Evolutionary conservation across 53 echinoderm and acorn worm genomes (phyloP).

Genomic region (Astropecten irregularis): DNA sequence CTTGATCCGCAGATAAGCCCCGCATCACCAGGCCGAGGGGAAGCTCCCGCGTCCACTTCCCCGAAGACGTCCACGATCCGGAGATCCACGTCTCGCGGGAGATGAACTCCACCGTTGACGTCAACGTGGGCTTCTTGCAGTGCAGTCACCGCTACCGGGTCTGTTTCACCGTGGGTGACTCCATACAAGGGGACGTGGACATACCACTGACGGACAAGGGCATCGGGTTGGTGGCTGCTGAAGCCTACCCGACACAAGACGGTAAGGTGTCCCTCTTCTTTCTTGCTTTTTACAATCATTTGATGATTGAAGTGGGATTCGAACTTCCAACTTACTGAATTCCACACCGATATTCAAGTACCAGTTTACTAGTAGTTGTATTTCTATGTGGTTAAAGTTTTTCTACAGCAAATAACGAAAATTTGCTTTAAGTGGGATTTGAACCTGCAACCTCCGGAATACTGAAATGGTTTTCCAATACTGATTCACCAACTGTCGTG

Average conservation of each 20-base stretch:
- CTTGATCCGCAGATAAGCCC: slow-evolving; percentile 29
- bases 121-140: slow-evolving; percentile 91
- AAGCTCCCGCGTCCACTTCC: slow-evolving; percentile 90
- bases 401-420: too few relatives aligned
- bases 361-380: too few relatives aligned
- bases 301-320: too few relatives aligned
- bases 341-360: too few relatives aligned
- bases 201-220: slow-evolving; percentile 24
- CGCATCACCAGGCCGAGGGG: slow-evolving; percentile 69
- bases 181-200: slow-evolving; percentile 47
- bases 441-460: too few relatives aligned
- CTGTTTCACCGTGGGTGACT: slow-evolving; percentile 48
- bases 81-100: slow-evolving; percentile 82
- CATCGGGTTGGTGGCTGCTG: slow-evolving; percentile 2
- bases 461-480: too few relatives aligned
- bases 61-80: slow-evolving; percentile 91
- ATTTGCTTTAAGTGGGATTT: too few relatives aligned
- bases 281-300: too few relatives aligned
- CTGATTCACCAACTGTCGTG: too few relatives aligned
- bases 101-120: slow-evolving; percentile 71
- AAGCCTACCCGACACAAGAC: slow-evolving; percentile 30
- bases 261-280: too few relatives aligned
- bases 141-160: slow-evolving; percentile 84
- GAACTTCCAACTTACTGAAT: too few relatives aligned
- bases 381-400: too few relatives aligned